Base-by-base conservation (phyloP, 2,113 vertebrate genomes). In the Cyphotilapia sp. region DNA sequence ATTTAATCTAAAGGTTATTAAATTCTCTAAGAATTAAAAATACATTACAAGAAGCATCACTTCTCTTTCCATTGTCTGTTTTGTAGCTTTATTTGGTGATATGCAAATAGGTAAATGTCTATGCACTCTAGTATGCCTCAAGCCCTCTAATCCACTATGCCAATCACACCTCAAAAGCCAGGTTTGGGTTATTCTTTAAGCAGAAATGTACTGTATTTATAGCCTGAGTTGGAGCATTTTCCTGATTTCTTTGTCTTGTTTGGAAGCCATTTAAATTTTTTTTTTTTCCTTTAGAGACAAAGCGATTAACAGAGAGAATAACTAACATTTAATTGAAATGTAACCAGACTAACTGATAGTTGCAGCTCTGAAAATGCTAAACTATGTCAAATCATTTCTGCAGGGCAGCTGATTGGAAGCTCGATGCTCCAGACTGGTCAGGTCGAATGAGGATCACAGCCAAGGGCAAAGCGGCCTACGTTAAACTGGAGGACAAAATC, bases 381-480 rank as follows among this genome's bases (percentile, higher is more conserved):
- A 8, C 7, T 38, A 11, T 8, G 5, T 61, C 10, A 81, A 45
- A 57, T 42, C 1, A 24, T 85, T 12, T 84, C 12, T 45, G 31
- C 92, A 99, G 98, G 95, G 98, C 98, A 3, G 98, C 98, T 47
- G 98, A 99, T 94, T 99, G 98, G 98, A 99, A 99, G 93, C 95
- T 99, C 90, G 98, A 99, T 33, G 87, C 97, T 63, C 98, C 98
- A 0, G 98, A 99, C 91, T 99, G 98, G 98, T 98, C 97, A 5
- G 98, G 98, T 12, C 96, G 98, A 6, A 96, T 99, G 89, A 96
- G 98, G 86, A 96, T 99, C 90, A 99, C 98, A 33, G 98, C 98
- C 14, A 98, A 97, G 94, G 98, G 98, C 84, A 98, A 97, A 91
- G 96, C 97, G 38, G 98, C 98, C 0, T 99, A 95, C 47, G 97